phyloP scores from a whole-genome alignment of 2,888 invertebrate genomes.

The Coecobrya sp. region DNA sequence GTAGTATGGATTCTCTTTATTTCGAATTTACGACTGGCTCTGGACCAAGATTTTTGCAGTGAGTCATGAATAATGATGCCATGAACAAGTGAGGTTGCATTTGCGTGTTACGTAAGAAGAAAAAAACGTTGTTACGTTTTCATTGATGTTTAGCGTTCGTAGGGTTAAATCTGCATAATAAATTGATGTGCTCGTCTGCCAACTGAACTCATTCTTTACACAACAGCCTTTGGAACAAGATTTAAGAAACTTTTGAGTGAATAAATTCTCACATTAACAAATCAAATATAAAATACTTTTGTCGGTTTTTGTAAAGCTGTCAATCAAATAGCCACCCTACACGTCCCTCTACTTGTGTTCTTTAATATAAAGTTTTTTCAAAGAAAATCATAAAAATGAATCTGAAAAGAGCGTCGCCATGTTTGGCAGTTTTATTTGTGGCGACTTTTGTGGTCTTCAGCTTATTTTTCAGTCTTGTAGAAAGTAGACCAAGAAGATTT shows the following conservation, averaged over 20 bases:
- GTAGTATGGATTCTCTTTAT: not conserved
- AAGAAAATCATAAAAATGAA: constrained; percentile 12
- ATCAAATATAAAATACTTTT: not conserved
- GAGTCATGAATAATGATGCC: not conserved
- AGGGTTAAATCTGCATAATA: constrained; percentile 24
- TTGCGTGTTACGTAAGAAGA: not conserved
- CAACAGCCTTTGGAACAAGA: constrained; percentile 9
- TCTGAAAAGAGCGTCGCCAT: not conserved
- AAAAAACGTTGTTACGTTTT: not conserved
- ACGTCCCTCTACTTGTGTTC: no score
- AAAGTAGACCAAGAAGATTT: not conserved
- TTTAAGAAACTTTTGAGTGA: not conserved
- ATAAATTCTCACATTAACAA: not conserved
- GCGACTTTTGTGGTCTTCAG: not conserved
- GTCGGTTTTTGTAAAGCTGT: not conserved
- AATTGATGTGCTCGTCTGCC: constrained; percentile 8
- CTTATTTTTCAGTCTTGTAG: not conserved
- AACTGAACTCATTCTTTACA: not conserved
- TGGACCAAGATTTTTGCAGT: not conserved
- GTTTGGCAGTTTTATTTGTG: not conserved
- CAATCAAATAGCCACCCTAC: not conserved
- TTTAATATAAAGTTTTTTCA: not conserved
- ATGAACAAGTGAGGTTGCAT: not conserved
- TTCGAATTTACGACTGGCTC: not conserved
- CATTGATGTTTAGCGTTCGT: not conserved